A percentile compares a stretch with the other conserved stretches of the same genome.
Conservation (phyloP, 1,140 invertebrate species). For the Apolygus lucorum region DNA sequence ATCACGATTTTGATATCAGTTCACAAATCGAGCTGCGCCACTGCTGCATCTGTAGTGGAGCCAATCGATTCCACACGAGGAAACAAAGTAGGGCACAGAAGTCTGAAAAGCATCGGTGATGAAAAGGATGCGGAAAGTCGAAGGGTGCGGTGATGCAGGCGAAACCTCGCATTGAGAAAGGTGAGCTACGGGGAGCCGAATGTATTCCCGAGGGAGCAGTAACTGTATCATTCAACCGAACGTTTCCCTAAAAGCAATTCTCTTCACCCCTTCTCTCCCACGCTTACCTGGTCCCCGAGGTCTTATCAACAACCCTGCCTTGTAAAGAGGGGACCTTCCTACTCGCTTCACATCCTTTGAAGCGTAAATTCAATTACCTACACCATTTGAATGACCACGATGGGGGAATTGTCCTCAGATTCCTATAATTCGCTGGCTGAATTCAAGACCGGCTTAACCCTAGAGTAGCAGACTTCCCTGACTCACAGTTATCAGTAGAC, state of each 20-base stretch:
- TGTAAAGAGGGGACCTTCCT: no score
- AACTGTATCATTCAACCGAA: neutral
- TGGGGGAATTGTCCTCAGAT: no score
- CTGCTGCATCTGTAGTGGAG: neutral
- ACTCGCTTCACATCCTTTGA: no score
- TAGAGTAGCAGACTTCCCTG: no score
- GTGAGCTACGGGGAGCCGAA: neutral
- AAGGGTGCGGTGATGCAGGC: neutral
- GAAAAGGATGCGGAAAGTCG: neutral
- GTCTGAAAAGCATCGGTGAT: neutral
- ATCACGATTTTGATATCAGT: no score
- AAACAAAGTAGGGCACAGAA: neutral
- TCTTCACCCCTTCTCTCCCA: constrained; percentile 4
- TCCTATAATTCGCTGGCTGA: no score
- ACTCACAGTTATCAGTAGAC: no score
- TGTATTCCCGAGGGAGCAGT: constrained; percentile 8
- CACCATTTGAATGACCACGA: no score
- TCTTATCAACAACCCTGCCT: constrained; percentile 9
- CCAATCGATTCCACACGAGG: neutral
- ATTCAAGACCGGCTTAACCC: no score
- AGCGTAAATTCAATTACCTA: no score
- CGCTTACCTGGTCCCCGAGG: neutral
- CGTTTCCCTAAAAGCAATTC: constrained; percentile 2
- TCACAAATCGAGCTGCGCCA: no score
- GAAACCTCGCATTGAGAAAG: neutral